Evolutionary conservation across 2,113 vertebrate species (phyloP), one percentile per base, ranked within the genome.

Genomic region (Pelvicachromis taeniatus): DNA sequence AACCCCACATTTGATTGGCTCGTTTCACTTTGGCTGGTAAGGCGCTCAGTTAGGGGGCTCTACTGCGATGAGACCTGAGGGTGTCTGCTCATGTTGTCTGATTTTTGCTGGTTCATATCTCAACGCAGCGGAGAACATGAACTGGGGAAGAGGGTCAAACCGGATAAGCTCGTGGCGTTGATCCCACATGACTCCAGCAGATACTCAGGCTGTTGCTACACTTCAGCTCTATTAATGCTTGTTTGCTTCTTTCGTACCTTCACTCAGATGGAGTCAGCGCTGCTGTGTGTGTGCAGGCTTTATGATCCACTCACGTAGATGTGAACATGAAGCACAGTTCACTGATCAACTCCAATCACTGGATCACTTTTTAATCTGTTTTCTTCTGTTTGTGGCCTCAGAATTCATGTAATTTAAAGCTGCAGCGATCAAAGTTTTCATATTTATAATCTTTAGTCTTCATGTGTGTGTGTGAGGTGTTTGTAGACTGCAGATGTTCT

Each of bases 141-240:
- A 75, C 35, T 73, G 23, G 14, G 35, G 38, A 78, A 19, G 21
- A 73, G 77, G 38, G 53, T 26, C 26, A 78, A 80, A 77, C 26
- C 48, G 87, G 88, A 87, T 87, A 85, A 65, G 33, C 42, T 87
- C 61, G 52, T 83, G 29, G 55, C 50, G 83, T 81, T 86, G 33
- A 81, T 83, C 70, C 81, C 83, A 14, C 59, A 56, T 86, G 75
- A 83, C 54, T 84, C 58, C 16, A 63, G 56, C 78, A 89, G 83
- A 87, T 90, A 84, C 13, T 77, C 4, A n/a, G 17, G 14, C 53
- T 85, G 38, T 61, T 61, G 40, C 33, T 81, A 75, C 77, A 81
- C 45, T 85, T 21, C 77, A 53, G 7, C 2, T 48, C 14, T 45
- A 79, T 31, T 29, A 48, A 81, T 73, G 5, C 78, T 83, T 78